A percentile compares a stretch with the other conserved stretches of the same genome.
Conservation (phyloP, 2,797 vertebrate species). For the Steatocranus sp. region DNA sequence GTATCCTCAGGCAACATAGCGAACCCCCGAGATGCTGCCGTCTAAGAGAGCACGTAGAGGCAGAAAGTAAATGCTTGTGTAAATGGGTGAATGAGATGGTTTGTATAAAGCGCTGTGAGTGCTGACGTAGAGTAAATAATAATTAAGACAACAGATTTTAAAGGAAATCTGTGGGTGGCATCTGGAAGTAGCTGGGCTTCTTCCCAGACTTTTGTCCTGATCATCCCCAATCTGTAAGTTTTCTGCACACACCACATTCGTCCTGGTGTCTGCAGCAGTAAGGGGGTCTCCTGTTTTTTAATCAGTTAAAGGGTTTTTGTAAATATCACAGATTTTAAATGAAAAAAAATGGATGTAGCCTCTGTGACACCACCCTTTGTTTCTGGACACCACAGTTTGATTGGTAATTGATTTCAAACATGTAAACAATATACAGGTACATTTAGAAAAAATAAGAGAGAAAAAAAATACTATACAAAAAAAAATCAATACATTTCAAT, state of each 20-base stretch:
- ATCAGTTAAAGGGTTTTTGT: neutral
- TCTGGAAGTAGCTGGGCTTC: neutral
- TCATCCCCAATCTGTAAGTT: neutral
- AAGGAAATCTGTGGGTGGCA: neutral
- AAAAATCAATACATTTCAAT: neutral
- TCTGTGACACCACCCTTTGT: neutral
- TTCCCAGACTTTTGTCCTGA: neutral
- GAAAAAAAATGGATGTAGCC: neutral
- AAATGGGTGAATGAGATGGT: neutral
- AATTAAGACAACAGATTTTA: neutral
- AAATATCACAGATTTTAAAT: neutral
- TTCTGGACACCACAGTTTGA: neutral
- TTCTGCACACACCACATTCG: neutral
- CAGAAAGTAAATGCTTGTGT: neutral
- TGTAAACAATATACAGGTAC: neutral
- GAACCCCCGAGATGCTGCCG: neutral
- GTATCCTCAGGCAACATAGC: neutral
- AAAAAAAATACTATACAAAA: neutral
- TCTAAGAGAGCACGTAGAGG: neutral
- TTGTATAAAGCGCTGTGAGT: neutral
- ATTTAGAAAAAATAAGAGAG: neutral
- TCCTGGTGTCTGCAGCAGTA: neutral
- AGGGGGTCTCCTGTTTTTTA: fast-evolving
- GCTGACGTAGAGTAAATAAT: neutral
- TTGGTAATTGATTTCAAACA: neutral